Evolutionary conservation across 2,888 invertebrate species (phyloP), one percentile per base, ranked within the genome.

Genomic region (Cosmia trapezina): DNA sequence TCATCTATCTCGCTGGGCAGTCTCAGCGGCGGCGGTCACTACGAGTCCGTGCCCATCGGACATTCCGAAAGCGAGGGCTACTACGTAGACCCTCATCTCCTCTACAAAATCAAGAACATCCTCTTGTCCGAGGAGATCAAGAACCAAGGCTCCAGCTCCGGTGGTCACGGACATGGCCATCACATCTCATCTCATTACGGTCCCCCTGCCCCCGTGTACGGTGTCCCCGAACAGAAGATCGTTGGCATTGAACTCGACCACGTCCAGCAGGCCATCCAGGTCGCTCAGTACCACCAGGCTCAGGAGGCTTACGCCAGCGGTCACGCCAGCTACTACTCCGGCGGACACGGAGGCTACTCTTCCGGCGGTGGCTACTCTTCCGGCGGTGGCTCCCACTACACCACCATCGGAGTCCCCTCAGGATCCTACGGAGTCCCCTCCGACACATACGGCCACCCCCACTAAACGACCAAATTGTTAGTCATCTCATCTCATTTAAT

Each of bases 231-330:
- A 0, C 96, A 97, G 64, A 97, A 97, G 83, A 97, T 98, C 79
- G 98, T 98, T 75, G 98, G 98, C 76, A 97, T 98, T 89, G 98
- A 98, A 93, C 97, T 98, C 76, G 98, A 98, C 89, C 98, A 98
- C 80, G 97, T 98, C 88, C 98, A 98, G 90, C 98, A 98, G 89
- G 98, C 98, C 81, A 97, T 98, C 93, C 98, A 98, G 93, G 98
- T 98, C 51, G 98, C 98, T 45, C 98, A 98, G 91, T 98, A 98
- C 96, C 97, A 98, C 90, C 98, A 98, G 92, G 97, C 97, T 81
- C 96, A 97, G 76, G 97, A 97, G 82, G 97, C 96, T 76, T 91
- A 95, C 89, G 88, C 92, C 22, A 79, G 89, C 59, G 93, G 93
- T 17, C 91, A 90, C 85, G 87, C 87, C 22, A 78, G 96, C 96